Evolutionary conservation across 1,140 invertebrate genomes (phyloP).

Genomic region (Aphelinus certus): DNA sequence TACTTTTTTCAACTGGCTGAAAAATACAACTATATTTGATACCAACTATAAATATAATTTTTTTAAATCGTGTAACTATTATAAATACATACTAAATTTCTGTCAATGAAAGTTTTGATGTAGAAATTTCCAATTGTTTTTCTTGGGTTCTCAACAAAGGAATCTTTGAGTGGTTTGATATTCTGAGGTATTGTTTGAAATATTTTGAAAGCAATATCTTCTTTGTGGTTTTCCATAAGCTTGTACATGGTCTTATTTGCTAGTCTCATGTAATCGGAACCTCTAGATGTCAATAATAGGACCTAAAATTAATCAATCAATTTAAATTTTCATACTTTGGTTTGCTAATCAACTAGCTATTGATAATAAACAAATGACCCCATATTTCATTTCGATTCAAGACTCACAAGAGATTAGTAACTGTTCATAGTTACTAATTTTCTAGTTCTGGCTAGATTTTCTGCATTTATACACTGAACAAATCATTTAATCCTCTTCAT

Average conservation of each 20-base stretch:
- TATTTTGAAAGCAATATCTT: constrained; percentile 10
- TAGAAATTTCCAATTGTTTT: constrained; percentile 5
- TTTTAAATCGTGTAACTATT: neutral
- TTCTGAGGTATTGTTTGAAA: neutral
- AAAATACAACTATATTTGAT: neutral
- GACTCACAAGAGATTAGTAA: too few species aligned
- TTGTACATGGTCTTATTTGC: constrained; percentile 4
- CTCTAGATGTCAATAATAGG: constrained; percentile 2
- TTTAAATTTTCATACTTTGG: too few species aligned
- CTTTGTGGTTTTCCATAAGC: constrained; percentile 4
- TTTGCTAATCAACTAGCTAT: too few species aligned
- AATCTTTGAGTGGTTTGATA: too few species aligned
- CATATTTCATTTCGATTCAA: too few species aligned
- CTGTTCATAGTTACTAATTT: too few species aligned
- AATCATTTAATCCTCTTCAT: too few species aligned
- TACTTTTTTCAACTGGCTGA: constrained; percentile 6
- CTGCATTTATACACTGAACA: too few species aligned
- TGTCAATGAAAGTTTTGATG: neutral
- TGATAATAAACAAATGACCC: too few species aligned
- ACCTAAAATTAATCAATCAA: neutral
- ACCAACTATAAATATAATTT: neutral
- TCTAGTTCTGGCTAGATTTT: too few species aligned
- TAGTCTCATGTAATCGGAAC: neutral
- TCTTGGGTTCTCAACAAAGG: too few species aligned
- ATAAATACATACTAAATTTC: neutral